These are phyloP conservation scores for Pollenia labialis DNA, from an alignment of 2,888 invertebrate genomes.

Conservation along the genomic window DNA sequence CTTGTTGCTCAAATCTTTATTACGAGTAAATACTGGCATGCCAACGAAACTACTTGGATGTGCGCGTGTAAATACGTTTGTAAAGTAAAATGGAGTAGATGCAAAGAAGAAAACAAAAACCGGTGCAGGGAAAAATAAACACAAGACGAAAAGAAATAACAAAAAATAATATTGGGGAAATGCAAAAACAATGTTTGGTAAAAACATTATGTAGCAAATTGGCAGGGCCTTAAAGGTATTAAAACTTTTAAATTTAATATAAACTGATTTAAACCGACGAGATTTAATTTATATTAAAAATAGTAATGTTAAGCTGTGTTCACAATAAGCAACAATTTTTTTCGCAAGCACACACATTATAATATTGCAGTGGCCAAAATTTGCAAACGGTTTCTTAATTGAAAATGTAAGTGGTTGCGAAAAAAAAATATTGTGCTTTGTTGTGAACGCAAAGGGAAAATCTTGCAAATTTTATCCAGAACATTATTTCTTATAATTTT, in stretches of 20 bases:
- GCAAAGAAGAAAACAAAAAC: constrained; percentile 52
- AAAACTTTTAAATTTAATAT: neutral
- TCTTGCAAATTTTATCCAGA: too few species aligned
- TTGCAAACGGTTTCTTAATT: too few species aligned
- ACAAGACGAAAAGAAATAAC: constrained; percentile 6
- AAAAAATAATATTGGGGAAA: constrained; percentile 61
- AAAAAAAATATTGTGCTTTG: too few species aligned
- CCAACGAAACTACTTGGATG: constrained; percentile 3
- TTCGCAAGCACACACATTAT: too few species aligned
- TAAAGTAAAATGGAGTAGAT: constrained; percentile 5
- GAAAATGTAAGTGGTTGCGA: too few species aligned
- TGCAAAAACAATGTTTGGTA: constrained; percentile 61
- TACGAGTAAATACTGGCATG: constrained; percentile 2
- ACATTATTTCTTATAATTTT: too few species aligned
- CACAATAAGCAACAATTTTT: too few species aligned
- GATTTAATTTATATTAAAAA: too few species aligned
- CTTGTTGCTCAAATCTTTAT: constrained; percentile 38
- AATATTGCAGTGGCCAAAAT: too few species aligned
- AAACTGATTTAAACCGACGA: neutral
- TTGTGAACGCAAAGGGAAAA: too few species aligned
- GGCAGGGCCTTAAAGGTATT: constrained; percentile 21
- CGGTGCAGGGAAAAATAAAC: constrained; percentile 55
- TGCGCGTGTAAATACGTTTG: neutral
- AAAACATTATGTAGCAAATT: constrained; percentile 8
- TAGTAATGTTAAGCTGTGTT: too few species aligned